Evolutionary conservation across 2,797 vertebrate species (phyloP), one percentile per base, ranked within the genome.

Genomic region (Huso huso): DNA sequence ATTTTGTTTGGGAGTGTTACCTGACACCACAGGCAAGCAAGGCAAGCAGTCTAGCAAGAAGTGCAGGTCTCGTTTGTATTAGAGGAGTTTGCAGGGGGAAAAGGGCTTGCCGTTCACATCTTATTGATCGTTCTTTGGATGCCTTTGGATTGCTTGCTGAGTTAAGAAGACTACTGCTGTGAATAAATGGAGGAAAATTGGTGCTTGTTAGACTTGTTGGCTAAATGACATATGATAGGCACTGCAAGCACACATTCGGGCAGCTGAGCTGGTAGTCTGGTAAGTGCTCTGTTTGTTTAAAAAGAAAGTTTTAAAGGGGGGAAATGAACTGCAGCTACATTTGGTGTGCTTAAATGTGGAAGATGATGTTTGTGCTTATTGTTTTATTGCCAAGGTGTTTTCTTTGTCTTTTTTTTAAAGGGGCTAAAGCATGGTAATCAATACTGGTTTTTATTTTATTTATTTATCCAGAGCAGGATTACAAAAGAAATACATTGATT

Each of bases 1-100:
- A 74, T 62, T 61, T 7, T 6, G 69, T 72, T 18, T 66, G 65
- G 73, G 57, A 75, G 77, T 76, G 74, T 72, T 73, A 72, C 77
- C 78, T 72, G 73, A 78, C 79, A 82, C 78, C 76, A 65, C 65
- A 65, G 73, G 74, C 75, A 62, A 81, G 71, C 71, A 51, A 67
- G 72, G 69, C 72, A 68, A 71, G 71, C 71, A 72, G 69, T 71
- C 70, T 76, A 18, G 18, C 18, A 18, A 18, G 18, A 1, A 18
- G 18, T 68, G 68, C 74, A 75, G 63, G 72, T 76, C 73, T 78
- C 51, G 61, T 55, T 12, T 0, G 59, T 68, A 73, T 51, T 7
- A 62, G 73, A 70, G 68, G 64, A 70, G 70, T 73, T 71, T 69
- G 15, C 78, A 66, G 69, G 65, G 68, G 48, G n/a, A 52, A 75